Base-by-base conservation (phyloP, 2,797 vertebrate genomes). In the Ara ararauna region DNA sequence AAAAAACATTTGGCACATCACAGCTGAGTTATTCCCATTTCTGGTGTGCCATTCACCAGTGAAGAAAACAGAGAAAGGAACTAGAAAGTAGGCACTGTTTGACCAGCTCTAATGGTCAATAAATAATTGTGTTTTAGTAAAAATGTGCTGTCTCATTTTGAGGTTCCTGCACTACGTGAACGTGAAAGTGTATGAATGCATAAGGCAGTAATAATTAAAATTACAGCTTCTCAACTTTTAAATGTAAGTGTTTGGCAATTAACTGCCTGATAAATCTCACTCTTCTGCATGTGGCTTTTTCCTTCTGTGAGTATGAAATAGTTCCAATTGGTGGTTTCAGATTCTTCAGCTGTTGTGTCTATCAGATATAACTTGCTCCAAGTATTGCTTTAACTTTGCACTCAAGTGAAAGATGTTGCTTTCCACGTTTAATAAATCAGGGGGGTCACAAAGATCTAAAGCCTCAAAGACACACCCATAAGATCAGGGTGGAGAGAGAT, bases 71-170 rank as follows among this genome's bases (percentile, higher is more conserved):
- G 34, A 2, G 3, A 53, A 51, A 75, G 56, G 68, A 34, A 13
- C 53, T 68, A 76, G 72, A 40, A 72, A 62, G 53, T 22, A 61
- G 44, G 24, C 8, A 2, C 12, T 67, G 4, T 66, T 64, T 85
- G 85, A 62, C 23, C 54, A 91, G 29, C 73, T 81, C 47, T 90
- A 60, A 73, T 79, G 0, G 6, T 70, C 84, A 93, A 73, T 79
- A 93, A 93, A 78, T 84, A 78, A 87, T 47, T 77, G 53, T 89
- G 65, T 70, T 94, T 86, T 90, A 94, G 90, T 94, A 94, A 94
- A 94, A 94, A 76, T 34, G 13, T 87, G 77, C 62, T 47, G 7
- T 66, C 70, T 62, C 47, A 54, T 88, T 90, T 45, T 15, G 44
- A 89, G 51, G 50, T 36, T 88, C 47, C 73, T 75, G 1, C 26